These are phyloP conservation scores for Thumatha senex DNA, from an alignment of 2,888 invertebrate genomes.

Conservation along the genomic window DNA sequence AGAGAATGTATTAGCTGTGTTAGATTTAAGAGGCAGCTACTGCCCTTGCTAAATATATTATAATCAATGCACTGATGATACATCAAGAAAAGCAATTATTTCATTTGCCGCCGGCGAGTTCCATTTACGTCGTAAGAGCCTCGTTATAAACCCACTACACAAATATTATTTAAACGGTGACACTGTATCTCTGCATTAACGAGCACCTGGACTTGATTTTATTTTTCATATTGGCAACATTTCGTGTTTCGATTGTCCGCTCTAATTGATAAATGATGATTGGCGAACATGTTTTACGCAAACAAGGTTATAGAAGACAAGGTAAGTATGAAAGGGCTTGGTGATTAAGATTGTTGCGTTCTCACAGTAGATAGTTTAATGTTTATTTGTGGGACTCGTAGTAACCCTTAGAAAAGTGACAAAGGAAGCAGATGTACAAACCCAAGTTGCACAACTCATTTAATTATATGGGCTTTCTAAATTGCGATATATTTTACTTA, in stretches of 20 bases:
- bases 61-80: conserved; percentile 71
- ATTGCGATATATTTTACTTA: too few species aligned
- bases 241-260: conserved; percentile 18
- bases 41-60: conserved; percentile 57
- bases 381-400: too few species aligned
- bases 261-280: conserved; percentile 11
- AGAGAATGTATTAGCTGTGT: neutral
- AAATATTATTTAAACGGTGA: conserved; percentile 56
- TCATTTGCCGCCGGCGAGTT: conserved; percentile 57
- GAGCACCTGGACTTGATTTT: conserved; percentile 41
- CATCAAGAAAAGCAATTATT: conserved; percentile 74
- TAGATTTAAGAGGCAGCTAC: conserved; percentile 47
- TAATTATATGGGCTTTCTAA: too few species aligned
- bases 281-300: neutral
- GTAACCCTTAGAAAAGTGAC: too few species aligned
- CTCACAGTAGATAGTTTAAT: too few species aligned
- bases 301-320: too few species aligned
- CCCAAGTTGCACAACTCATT: too few species aligned
- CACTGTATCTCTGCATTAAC: conserved; percentile 43
- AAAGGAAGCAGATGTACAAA: too few species aligned
- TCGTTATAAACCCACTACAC: conserved; percentile 48
- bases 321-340: too few species aligned
- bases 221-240: conserved; percentile 37
- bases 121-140: conserved; percentile 54
- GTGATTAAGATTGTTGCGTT: too few species aligned